These are phyloP conservation scores for Galeopsomyia nigrocyanea DNA, from an alignment of 2,888 invertebrate genomes.

Conservation along the genomic window DNA sequence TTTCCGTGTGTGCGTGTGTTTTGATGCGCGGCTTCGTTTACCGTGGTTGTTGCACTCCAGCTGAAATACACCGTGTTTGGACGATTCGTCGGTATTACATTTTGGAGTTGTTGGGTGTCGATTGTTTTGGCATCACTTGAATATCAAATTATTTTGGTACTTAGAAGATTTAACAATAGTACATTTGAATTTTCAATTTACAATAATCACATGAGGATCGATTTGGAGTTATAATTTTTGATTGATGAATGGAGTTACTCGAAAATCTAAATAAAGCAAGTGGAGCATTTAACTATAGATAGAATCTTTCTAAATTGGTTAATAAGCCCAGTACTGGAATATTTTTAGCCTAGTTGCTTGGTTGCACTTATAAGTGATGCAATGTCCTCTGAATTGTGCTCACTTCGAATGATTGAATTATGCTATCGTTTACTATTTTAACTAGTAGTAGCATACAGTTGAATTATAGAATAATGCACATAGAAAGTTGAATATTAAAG, in stretches of 20 bases:
- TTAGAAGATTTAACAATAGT: no score
- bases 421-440: background rate
- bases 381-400: slow-evolving; percentile 21
- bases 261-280: slow-evolving; percentile 9
- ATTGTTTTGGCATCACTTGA: no score
- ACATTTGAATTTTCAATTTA: background rate
- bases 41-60: no score
- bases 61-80: no score
- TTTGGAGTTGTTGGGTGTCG: no score
- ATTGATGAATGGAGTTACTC: no score
- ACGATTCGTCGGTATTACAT: no score
- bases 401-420: background rate
- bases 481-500: background rate
- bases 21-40: no score
- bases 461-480: background rate
- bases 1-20: no score
- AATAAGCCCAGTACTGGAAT: slow-evolving; percentile 37
- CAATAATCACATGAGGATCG: no score
- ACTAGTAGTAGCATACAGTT: background rate
- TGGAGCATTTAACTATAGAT: slow-evolving; percentile 39
- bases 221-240: no score
- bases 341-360: slow-evolving; percentile 38
- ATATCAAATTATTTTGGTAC: no score
- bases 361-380: slow-evolving; percentile 34
- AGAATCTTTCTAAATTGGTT: slow-evolving; percentile 38